Conservation (phyloP, 2,113 vertebrate genomes). For the Parotia lawesii region DNA sequence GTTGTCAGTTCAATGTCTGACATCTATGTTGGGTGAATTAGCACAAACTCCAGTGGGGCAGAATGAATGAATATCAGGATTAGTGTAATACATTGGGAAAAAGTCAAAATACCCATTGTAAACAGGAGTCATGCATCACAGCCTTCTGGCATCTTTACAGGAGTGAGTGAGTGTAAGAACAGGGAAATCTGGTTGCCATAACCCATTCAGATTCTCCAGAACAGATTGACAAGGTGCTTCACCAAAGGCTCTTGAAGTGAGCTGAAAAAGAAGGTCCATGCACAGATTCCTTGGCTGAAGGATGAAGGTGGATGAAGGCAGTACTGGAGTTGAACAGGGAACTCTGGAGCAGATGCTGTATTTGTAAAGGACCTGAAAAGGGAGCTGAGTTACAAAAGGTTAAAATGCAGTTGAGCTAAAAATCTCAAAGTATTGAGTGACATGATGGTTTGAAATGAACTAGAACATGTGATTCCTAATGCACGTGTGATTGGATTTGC, state of each 20-base stretch:
- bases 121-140: background rate
- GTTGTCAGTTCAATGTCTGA: background rate
- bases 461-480: background rate
- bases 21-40: background rate
- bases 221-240: background rate
- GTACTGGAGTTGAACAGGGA: background rate
- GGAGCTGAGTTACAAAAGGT: background rate
- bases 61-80: background rate
- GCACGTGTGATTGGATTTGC: rapidly evolving
- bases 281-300: background rate
- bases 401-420: background rate
- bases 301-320: background rate
- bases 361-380: background rate
- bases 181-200: background rate
- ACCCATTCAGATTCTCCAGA: background rate
- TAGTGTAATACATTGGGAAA: background rate
- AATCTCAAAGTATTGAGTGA: background rate
- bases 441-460: background rate
- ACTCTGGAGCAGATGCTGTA: rapidly evolving
- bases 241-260: background rate
- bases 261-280: background rate
- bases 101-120: background rate
- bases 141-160: background rate
- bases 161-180: background rate
- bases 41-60: background rate